These are phyloP conservation scores for Tenthredo scrophulariae DNA, from an alignment of 2,888 invertebrate genomes.

Conservation along the genomic window DNA sequence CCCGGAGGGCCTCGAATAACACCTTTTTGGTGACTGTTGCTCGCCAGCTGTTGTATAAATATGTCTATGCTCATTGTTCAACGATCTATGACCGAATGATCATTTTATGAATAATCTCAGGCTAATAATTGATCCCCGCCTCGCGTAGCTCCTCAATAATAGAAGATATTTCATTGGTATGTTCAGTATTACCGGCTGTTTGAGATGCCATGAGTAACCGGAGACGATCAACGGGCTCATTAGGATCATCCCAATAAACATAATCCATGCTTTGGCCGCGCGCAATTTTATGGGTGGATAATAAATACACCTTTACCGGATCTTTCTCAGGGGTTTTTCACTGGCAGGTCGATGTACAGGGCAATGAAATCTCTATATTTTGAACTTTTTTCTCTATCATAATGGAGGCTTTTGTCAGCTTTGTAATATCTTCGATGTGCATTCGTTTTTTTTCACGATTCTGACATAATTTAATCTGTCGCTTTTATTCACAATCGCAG, in stretches of 20 bases:
- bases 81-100: neutral
- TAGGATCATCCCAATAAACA: slow-evolving; percentile 60
- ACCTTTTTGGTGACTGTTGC: neutral
- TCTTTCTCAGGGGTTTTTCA: neutral
- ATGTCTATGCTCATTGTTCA: neutral
- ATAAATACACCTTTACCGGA: neutral
- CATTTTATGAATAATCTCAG: neutral
- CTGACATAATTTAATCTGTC: no score
- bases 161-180: no score
- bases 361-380: neutral
- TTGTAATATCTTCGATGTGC: no score
- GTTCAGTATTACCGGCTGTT: slow-evolving; percentile 59
- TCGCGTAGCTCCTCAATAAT: slow-evolving; percentile 59
- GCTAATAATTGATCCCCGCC: slow-evolving; percentile 58
- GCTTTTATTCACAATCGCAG: no score
- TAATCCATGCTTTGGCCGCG: slow-evolving; percentile 48
- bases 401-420: no score
- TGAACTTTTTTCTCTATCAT: no score
- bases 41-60: neutral
- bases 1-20: no score
- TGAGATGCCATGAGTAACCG: slow-evolving; percentile 57
- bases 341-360: neutral
- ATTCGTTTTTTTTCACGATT: no score
- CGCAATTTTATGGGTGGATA: neutral
- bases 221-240: slow-evolving; percentile 58